Percentiles rank a stretch among this genome's conserved stretches.
phyloP scores from a whole-genome alignment of 2,888 invertebrate genomes.

The Onchidella celtica region DNA sequence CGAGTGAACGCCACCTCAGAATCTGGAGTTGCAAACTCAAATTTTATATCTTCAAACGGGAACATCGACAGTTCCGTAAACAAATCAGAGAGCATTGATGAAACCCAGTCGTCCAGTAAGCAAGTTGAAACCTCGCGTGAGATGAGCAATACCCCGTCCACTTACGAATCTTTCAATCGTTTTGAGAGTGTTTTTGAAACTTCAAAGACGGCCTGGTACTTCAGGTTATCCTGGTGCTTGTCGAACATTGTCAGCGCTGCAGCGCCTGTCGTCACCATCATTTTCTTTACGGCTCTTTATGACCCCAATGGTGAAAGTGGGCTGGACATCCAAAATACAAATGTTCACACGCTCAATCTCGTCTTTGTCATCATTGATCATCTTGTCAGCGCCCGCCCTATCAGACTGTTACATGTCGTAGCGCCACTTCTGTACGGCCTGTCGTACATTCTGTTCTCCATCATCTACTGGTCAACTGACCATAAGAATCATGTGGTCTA shows the following conservation, averaged over 20 bases:
- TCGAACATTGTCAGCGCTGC: slow-evolving; percentile 60
- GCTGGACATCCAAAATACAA: slow-evolving; percentile 56
- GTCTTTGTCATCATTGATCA: slow-evolving; percentile 65
- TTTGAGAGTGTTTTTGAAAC: neutral
- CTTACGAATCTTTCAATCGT: neutral
- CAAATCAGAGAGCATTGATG: too few species aligned
- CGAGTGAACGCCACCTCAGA: too few species aligned
- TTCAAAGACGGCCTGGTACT: slow-evolving; percentile 56
- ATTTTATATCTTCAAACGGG: too few species aligned
- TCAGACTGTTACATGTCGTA: slow-evolving; percentile 66
- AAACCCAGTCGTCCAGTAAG: too few species aligned
- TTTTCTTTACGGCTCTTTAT: slow-evolving; percentile 69
- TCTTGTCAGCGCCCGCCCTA: slow-evolving; percentile 63
- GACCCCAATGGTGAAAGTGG: neutral
- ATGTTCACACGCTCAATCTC: slow-evolving; percentile 68
- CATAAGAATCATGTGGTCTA: slow-evolving; percentile 71
- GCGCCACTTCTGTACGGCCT: slow-evolving; percentile 64
- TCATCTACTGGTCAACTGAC: slow-evolving; percentile 70
- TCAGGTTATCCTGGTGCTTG: slow-evolving; percentile 69
- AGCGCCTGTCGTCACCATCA: slow-evolving; percentile 66
- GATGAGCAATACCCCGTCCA: too few species aligned
- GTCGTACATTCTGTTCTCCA: slow-evolving; percentile 63
- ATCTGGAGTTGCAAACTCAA: too few species aligned
- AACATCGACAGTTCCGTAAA: too few species aligned
- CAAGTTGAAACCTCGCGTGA: too few species aligned